A percentile compares a stretch with the other conserved stretches of the same genome.
These are phyloP conservation scores for Mycetomoellerius zeteki DNA, from an alignment of 1,140 invertebrate species.

Conservation along the genomic window DNA sequence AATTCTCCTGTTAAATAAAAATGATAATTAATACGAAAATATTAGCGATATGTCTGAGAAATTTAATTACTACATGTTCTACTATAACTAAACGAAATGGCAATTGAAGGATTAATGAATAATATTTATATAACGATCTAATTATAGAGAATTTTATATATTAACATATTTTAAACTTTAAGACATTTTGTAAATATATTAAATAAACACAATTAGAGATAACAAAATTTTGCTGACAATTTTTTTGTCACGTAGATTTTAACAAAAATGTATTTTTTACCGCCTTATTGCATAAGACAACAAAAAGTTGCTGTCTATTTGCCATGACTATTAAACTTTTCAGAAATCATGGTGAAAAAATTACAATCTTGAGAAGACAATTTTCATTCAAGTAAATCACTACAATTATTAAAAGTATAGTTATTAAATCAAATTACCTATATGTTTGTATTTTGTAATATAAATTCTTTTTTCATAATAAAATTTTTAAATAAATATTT, in stretches of 20 bases:
- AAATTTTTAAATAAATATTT: neutral
- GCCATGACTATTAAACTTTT: neutral
- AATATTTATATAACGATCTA: neutral
- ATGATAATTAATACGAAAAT: neutral
- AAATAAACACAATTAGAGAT: neutral
- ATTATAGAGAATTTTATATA: neutral
- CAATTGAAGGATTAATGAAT: neutral
- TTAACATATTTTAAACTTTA: neutral
- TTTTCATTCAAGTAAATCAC: neutral
- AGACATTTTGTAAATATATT: neutral
- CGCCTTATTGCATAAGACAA: neutral
- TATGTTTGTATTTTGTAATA: neutral
- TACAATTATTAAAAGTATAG: neutral
- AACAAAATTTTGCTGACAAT: neutral
- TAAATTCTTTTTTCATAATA: neutral
- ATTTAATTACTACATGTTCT: neutral
- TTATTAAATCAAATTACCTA: neutral
- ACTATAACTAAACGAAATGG: neutral
- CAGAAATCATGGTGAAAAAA: neutral
- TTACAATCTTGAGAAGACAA: neutral
- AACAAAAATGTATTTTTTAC: neutral
- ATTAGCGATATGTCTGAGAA: neutral
- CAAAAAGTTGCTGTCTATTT: neutral
- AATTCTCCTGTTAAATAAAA: neutral
- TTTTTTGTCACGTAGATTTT: neutral